Conservation (phyloP, 2,113 vertebrate genomes). For the Nerophis ophidion region DNA sequence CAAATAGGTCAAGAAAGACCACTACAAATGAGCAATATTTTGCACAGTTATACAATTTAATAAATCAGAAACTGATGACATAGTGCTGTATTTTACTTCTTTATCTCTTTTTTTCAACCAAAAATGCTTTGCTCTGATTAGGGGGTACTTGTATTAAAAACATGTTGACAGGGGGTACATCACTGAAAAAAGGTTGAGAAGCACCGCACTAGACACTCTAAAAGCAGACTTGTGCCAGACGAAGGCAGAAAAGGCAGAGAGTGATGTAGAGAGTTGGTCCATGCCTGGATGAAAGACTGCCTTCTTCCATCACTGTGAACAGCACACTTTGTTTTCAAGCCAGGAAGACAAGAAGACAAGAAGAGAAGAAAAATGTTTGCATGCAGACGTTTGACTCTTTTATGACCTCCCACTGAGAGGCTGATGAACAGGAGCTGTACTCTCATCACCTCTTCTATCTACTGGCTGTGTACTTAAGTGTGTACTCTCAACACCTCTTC, state of each 20-base stretch:
- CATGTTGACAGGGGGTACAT: no score
- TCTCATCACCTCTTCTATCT: conserved; percentile 18
- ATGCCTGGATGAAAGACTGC: not conserved
- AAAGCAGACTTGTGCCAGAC: not conserved
- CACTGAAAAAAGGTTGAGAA: no score
- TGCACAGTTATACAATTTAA: no score
- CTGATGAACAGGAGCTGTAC: conserved; percentile 42
- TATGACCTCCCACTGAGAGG: conserved; percentile 57
- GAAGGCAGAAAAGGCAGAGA: conserved; percentile 8
- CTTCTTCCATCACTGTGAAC: conserved; percentile 17
- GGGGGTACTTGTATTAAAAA: no score
- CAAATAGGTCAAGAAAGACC: no score
- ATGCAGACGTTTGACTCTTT: conserved; percentile 57
- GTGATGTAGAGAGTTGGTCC: conserved; percentile 17
- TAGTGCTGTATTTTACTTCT: no score
- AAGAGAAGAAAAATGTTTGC: conserved; percentile 23
- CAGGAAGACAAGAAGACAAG: not conserved
- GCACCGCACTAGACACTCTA: not conserved
- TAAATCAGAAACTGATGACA: no score
- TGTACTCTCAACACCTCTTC: no score
- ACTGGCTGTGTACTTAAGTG: no score
- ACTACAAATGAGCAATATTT: no score
- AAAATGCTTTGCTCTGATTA: no score
- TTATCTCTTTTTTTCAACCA: no score
- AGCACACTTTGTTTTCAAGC: not conserved